phyloP scores from a whole-genome alignment of 2,113 vertebrate genomes.

The Oreocharis arfaki region DNA sequence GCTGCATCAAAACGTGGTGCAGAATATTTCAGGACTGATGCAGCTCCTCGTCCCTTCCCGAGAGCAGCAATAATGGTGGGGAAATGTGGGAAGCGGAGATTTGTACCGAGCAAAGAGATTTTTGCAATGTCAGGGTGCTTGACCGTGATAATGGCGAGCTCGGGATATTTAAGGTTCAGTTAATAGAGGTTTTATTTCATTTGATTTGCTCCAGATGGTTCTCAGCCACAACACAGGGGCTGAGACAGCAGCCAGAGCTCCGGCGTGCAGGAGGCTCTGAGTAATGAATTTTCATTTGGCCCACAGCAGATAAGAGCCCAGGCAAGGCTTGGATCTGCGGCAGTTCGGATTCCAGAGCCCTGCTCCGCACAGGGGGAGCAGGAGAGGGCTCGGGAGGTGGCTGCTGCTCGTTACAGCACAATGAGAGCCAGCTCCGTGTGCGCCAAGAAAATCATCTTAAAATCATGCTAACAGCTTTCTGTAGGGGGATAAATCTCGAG shows the following conservation, averaged over 20 bases:
- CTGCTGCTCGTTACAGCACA: neutral
- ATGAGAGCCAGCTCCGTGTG: neutral
- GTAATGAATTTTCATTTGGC: constrained; percentile 54
- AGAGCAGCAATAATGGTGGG: neutral
- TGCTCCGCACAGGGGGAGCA: neutral
- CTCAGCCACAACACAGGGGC: constrained; percentile 22
- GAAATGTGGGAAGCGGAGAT: neutral
- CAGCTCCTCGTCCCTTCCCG: neutral
- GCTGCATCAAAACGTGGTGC: neutral
- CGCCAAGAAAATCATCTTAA: neutral
- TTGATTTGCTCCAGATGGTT: constrained; percentile 62
- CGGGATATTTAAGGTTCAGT: constrained; percentile 35
- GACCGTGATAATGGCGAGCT: neutral
- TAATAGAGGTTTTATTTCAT: constrained; percentile 60
- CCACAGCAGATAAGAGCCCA: constrained; percentile 11
- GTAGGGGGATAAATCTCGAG: neutral
- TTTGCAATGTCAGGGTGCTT: neutral
- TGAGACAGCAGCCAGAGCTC: constrained; percentile 50
- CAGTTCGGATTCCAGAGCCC: constrained; percentile 23
- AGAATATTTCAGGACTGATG: neutral
- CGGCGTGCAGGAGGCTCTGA: neutral
- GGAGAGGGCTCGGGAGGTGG: neutral
- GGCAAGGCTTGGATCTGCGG: neutral
- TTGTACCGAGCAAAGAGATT: neutral
- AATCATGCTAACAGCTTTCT: neutral